Conservation (phyloP, 2,113 vertebrate species). For the Chamaetylas fuelleborni region DNA sequence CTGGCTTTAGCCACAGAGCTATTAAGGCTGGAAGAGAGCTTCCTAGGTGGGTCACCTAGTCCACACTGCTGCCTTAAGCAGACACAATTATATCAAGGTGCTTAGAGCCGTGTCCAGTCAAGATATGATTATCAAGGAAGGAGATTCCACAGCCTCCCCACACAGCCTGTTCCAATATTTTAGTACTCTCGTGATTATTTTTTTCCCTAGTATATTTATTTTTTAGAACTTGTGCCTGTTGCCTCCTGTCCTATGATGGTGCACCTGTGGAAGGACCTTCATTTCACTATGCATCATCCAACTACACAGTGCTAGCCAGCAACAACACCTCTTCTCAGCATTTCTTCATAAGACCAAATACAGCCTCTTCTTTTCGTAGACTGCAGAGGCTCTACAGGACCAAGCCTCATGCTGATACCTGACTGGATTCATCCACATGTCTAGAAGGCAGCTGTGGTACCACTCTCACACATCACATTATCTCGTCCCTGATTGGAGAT, state of each 20-base stretch:
- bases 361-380: background rate
- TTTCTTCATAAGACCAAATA: background rate
- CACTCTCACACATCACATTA: background rate
- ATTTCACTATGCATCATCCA: background rate
- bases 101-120: background rate
- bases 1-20: background rate
- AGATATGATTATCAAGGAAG: background rate
- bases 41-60: background rate
- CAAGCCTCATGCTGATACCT: background rate
- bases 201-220: background rate
- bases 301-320: background rate
- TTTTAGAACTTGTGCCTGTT: background rate
- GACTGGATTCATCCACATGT: background rate
- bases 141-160: background rate
- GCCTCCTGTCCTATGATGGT: background rate
- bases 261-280: background rate
- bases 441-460: background rate
- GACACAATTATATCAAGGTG: background rate
- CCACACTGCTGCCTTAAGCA: background rate
- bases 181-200: accelerated
- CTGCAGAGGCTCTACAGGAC: background rate
- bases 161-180: background rate
- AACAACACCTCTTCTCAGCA: background rate
- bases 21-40: background rate
- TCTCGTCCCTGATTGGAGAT: accelerated